These are phyloP conservation scores for Campodea augens DNA, from an alignment of 1,140 invertebrate species.

Conservation along the genomic window DNA sequence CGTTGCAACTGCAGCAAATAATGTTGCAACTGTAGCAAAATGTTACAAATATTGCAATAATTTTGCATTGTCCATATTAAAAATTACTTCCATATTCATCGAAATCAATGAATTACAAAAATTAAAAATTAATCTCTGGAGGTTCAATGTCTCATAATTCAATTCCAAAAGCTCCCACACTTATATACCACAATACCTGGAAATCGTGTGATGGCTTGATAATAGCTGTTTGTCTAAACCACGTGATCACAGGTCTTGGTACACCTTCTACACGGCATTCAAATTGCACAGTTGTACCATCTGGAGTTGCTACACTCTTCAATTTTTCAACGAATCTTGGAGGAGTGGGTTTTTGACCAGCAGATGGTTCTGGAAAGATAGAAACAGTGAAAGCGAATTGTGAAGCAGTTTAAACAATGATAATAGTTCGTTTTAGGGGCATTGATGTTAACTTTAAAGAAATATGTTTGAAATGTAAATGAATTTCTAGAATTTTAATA, in stretches of 20 bases:
- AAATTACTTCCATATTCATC: not conserved
- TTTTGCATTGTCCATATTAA: not conserved
- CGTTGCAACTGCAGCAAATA: no score
- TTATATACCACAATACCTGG: conserved; percentile 23
- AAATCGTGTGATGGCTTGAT: conserved; percentile 79
- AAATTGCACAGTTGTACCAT: conserved; percentile 75
- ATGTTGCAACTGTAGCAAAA: no score
- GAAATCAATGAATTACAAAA: no score
- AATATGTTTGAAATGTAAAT: no score
- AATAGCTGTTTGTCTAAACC: conserved; percentile 82
- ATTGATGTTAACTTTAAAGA: no score
- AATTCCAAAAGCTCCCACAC: not conserved
- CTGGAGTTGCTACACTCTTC: conserved; percentile 56
- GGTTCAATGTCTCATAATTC: not conserved
- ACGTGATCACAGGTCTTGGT: conserved; percentile 78
- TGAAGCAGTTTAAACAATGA: no score
- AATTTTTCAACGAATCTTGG: conserved; percentile 72
- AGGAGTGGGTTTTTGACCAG: conserved; percentile 52
- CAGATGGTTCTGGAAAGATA: conserved; percentile 44
- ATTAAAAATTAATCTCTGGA: no score
- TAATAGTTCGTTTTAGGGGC: no score
- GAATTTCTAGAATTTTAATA: no score
- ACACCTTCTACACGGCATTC: conserved; percentile 75
- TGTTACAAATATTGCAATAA: not conserved
- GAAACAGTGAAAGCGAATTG: not conserved